These are phyloP conservation scores for Oithona nana DNA, from an alignment of 2,888 invertebrate species.

Conservation along the genomic window DNA sequence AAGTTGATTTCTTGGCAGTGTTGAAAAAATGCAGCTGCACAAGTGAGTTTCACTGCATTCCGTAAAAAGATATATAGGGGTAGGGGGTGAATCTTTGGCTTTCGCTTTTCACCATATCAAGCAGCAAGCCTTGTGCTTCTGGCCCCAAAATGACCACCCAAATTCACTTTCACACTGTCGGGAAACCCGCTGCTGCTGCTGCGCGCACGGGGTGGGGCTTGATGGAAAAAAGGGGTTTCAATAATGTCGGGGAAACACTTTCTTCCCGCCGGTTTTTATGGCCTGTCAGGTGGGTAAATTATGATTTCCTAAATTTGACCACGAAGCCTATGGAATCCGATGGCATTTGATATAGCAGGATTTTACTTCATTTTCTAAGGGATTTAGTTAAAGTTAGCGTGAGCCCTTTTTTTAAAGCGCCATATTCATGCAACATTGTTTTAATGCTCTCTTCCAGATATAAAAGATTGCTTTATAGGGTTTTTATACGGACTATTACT, in stretches of 20 bases:
- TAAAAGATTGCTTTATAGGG: too few species aligned
- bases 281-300: background rate
- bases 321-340: too few species aligned
- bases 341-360: too few species aligned
- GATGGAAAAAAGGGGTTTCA: background rate
- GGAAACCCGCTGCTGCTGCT: background rate
- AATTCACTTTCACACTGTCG: background rate
- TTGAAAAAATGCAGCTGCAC: background rate
- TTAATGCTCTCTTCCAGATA: too few species aligned
- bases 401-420: too few species aligned
- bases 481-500: too few species aligned
- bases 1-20: too few species aligned
- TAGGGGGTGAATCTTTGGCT: background rate
- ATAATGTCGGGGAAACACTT: background rate
- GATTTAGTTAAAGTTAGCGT: too few species aligned
- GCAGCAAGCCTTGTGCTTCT: background rate
- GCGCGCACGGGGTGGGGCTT: background rate
- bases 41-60: background rate
- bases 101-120: background rate
- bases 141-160: background rate
- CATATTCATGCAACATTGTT: too few species aligned
- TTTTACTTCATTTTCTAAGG: too few species aligned
- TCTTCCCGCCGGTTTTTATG: background rate
- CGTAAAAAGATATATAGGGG: background rate
- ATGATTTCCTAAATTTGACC: background rate